phyloP scores from a whole-genome alignment of 2,797 vertebrate genomes.

The Mus caroli region DNA sequence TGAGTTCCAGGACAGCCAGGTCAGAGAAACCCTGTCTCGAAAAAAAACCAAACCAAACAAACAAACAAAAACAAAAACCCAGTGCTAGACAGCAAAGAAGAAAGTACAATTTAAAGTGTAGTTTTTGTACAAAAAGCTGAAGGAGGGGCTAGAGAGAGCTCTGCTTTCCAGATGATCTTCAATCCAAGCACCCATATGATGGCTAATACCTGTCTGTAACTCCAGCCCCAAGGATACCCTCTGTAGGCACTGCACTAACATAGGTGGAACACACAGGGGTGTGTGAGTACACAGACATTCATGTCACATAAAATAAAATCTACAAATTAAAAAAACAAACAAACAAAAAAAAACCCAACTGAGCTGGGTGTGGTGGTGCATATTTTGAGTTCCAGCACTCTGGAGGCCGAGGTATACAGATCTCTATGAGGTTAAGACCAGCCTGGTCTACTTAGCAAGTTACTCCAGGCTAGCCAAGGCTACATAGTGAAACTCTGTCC shows the following conservation, averaged over 20 bases:
- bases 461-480: not conserved
- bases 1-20: too few relatives aligned
- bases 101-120: conserved; percentile 4
- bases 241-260: not conserved
- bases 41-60: too few relatives aligned
- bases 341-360: not conserved
- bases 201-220: not conserved
- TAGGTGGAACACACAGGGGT: not conserved
- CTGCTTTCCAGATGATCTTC: not conserved
- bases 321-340: not conserved
- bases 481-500: not conserved
- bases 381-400: not conserved
- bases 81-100: not conserved
- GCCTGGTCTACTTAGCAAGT: not conserved
- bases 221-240: not conserved
- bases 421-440: not conserved
- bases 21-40: too few relatives aligned
- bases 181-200: not conserved
- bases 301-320: not conserved
- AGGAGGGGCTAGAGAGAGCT: not conserved
- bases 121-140: not conserved
- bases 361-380: not conserved
- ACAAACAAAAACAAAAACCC: too few relatives aligned
- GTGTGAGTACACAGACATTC: not conserved
- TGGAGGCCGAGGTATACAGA: not conserved